phyloP scores from a whole-genome alignment of 1,140 invertebrate genomes.

The Eumeta japonica region DNA sequence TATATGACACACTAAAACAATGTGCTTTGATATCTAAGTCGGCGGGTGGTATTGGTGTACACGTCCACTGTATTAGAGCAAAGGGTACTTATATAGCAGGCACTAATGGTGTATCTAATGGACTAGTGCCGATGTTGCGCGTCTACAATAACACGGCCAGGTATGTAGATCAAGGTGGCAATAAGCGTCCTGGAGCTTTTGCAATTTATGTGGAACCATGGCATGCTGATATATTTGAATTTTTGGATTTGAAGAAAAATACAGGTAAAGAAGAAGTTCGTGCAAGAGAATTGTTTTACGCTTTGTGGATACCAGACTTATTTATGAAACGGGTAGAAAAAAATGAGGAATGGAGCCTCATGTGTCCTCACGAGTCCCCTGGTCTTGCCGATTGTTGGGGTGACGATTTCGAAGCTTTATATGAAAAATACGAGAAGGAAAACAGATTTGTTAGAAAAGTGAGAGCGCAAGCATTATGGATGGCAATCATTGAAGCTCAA shows the following conservation, averaged over 20 bases:
- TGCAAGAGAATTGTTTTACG: conserved; percentile 97
- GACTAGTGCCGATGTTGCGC: conserved; percentile 94
- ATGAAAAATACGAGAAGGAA: conserved; percentile 85
- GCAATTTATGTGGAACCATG: conserved; percentile 98
- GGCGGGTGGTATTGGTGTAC: conserved; percentile 95
- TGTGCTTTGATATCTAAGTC: conserved; percentile 97
- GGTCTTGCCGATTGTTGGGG: conserved; percentile 92
- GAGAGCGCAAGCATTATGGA: conserved; percentile 89
- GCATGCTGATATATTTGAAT: conserved; percentile 97
- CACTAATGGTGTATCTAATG: conserved; percentile 94
- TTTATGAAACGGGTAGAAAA: conserved; percentile 96
- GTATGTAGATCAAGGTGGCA: conserved; percentile 98
- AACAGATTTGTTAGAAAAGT: conserved; percentile 75
- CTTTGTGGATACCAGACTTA: conserved; percentile 96
- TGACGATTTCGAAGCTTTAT: conserved; percentile 90
- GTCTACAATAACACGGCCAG: conserved; percentile 95
- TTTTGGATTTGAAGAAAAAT: conserved; percentile 92
- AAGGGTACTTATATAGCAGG: conserved; percentile 90
- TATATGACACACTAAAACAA: conserved; percentile 91
- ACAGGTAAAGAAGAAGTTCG: conserved; percentile 91
- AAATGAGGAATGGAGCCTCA: conserved; percentile 88
- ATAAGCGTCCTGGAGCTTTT: conserved; percentile 98
- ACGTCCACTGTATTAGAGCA: conserved; percentile 94
- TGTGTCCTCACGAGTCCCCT: conserved; percentile 95
- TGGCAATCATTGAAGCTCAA: conserved; percentile 91